Conservation (phyloP, 2,888 invertebrate species). For the Tortricodes alternella region DNA sequence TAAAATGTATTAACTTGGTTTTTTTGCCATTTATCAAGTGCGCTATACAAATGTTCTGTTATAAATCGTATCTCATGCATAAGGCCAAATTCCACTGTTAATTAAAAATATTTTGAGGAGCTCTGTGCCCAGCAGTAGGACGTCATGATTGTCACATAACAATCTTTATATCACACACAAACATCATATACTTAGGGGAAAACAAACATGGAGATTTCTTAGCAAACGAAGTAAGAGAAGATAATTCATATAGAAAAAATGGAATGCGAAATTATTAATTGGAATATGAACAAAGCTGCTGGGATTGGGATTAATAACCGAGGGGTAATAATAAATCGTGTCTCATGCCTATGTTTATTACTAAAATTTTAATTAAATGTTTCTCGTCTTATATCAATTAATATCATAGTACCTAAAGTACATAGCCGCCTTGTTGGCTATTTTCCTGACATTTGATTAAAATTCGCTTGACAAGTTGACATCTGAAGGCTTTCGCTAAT, state of each 20-base stretch:
- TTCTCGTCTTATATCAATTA: constrained; percentile 26
- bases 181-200: too few species aligned
- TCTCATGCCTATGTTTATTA: constrained; percentile 29
- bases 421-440: constrained; percentile 18
- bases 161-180: too few species aligned
- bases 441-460: constrained; percentile 29
- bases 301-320: constrained; percentile 6
- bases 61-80: too few species aligned
- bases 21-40: too few species aligned
- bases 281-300: not conserved
- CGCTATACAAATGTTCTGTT: too few species aligned
- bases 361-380: constrained; percentile 29
- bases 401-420: constrained; percentile 21
- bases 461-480: constrained; percentile 30
- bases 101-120: too few species aligned
- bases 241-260: not conserved
- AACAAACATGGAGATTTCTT: too few species aligned
- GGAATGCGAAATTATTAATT: not conserved
- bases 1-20: too few species aligned
- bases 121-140: too few species aligned
- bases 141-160: too few species aligned
- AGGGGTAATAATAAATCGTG: constrained; percentile 11
- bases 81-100: too few species aligned
- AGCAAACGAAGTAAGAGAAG: too few species aligned
- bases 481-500: constrained; percentile 28